phyloP scores from a whole-genome alignment of 2,113 vertebrate genomes.

The Todiramphus chloris region DNA sequence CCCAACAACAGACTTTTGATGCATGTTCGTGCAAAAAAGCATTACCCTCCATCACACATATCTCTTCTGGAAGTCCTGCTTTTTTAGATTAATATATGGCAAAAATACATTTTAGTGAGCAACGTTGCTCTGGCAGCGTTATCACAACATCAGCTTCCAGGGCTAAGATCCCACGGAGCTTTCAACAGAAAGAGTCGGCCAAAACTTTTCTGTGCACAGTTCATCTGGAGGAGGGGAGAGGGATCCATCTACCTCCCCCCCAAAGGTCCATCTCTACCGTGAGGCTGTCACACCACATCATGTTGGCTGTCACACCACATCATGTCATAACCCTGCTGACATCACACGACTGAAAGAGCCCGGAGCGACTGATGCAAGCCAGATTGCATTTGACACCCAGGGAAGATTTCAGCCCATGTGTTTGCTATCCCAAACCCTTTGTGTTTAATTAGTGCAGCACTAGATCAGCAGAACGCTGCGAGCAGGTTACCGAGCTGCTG shows the following conservation, averaged over 20 bases:
- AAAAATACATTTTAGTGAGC: background rate
- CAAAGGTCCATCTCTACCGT: background rate
- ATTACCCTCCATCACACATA: background rate
- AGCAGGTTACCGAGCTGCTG: background rate
- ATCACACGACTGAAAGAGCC: background rate
- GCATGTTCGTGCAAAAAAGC: fast-evolving
- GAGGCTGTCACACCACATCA: background rate
- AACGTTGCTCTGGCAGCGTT: background rate
- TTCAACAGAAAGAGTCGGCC: background rate
- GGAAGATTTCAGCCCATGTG: background rate
- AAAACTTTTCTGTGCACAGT: background rate
- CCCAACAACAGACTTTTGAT: background rate
- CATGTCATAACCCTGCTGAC: background rate
- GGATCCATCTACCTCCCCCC: background rate
- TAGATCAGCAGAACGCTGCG: background rate
- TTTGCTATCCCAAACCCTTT: background rate
- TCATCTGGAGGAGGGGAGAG: background rate
- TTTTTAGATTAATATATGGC: background rate
- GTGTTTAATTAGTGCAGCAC: background rate
- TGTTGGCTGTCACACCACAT: background rate
- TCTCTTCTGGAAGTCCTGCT: background rate
- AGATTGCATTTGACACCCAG: background rate
- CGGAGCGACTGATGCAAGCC: background rate
- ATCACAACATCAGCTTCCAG: background rate
- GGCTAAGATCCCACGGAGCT: background rate